Conservation (phyloP, 2,797 vertebrate species). For the Holocentrus rufus region DNA sequence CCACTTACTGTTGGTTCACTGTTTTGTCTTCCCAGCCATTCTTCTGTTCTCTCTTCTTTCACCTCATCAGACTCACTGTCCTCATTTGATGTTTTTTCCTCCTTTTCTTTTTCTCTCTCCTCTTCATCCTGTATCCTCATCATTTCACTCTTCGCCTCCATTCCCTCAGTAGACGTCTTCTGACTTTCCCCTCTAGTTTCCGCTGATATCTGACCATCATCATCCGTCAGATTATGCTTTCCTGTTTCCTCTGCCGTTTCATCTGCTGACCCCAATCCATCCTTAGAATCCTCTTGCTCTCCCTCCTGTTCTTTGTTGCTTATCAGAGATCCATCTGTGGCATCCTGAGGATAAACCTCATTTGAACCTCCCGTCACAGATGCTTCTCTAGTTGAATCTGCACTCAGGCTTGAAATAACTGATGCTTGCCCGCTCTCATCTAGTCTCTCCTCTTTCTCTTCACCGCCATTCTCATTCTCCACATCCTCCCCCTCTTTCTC, state of each 20-base stretch:
- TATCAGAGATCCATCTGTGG: not conserved
- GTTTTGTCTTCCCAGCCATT: not conserved
- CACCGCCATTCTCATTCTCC: not conserved
- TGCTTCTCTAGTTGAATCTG: not conserved
- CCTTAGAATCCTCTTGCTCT: not conserved
- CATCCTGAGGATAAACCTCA: not conserved
- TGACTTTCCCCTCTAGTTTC: conserved; percentile 3
- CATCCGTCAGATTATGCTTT: not conserved
- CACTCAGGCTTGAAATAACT: not conserved
- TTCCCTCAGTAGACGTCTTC: not conserved
- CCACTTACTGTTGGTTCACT: not conserved
- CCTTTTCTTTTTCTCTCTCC: not conserved
- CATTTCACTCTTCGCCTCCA: conserved; percentile 1
- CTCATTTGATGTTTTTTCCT: not conserved
- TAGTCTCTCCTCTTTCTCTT: not conserved
- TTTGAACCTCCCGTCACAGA: conserved; percentile 7
- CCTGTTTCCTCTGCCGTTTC: not conserved
- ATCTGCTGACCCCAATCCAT: not conserved
- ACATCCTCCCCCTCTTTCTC: not conserved
- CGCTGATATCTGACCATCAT: not conserved
- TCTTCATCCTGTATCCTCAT: not conserved
- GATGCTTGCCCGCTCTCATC: not conserved
- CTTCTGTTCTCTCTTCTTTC: not conserved
- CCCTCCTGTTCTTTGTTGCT: not conserved
- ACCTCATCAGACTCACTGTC: not conserved